Evolutionary conservation across 2,113 vertebrate species (phyloP).

Genomic region (Brevimyrus niger): DNA sequence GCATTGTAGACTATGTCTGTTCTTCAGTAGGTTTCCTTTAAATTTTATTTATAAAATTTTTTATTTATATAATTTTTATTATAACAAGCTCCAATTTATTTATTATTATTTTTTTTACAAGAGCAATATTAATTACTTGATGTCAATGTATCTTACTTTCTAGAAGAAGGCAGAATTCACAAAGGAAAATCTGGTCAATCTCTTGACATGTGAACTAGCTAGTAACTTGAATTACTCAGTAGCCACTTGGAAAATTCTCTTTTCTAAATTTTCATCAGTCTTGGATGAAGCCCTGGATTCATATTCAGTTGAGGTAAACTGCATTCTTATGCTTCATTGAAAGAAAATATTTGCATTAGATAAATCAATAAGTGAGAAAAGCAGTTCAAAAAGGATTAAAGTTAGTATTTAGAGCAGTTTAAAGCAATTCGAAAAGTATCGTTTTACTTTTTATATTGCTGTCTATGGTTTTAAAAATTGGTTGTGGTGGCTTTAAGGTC

Average conservation of each 20-base stretch:
- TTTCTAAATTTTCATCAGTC: conserved; percentile 18
- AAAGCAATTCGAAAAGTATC: neutral
- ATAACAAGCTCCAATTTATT: neutral
- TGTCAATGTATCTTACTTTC: neutral
- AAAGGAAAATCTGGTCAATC: conserved; percentile 22
- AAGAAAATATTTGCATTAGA: neutral
- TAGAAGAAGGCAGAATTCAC: conserved; percentile 27
- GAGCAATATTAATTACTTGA: neutral
- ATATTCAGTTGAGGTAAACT: neutral
- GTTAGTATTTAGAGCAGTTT: neutral
- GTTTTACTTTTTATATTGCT: neutral
- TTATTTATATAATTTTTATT: too few species aligned
- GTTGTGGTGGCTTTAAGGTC: neutral
- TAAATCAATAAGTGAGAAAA: neutral
- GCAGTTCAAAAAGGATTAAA: neutral
- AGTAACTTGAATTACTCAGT: neutral
- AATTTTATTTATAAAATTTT: too few species aligned
- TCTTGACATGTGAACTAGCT: conserved; percentile 27
- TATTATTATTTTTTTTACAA: neutral
- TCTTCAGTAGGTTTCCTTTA: conserved; percentile 33
- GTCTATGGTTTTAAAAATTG: neutral
- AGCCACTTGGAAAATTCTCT: conserved; percentile 30
- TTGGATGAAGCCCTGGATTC: conserved; percentile 34
- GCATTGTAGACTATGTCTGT: conserved; percentile 35
- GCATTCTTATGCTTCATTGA: neutral